A percentile compares a stretch with the other conserved stretches of the same genome.
Evolutionary conservation across 2,797 vertebrate species (phyloP).

Genomic region (Falco columbarius): DNA sequence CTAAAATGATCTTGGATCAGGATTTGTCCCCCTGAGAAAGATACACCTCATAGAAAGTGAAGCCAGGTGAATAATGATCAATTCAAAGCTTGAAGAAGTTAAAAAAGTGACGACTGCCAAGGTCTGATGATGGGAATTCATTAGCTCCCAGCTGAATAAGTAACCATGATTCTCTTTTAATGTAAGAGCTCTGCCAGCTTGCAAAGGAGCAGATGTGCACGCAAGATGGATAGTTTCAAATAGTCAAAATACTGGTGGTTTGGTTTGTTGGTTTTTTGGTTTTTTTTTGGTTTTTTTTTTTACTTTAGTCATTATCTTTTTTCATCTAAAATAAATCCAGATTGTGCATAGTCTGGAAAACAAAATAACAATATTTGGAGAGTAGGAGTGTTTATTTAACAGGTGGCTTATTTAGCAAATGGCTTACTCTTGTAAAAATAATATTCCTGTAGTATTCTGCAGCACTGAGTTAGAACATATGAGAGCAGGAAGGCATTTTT

Average conservation of each 20-base stretch:
- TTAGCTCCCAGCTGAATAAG: conserved; percentile 17
- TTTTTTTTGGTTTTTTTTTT: background rate
- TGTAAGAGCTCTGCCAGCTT: background rate
- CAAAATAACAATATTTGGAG: conserved; percentile 57
- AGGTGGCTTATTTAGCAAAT: conserved; percentile 59
- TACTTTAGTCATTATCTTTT: conserved; percentile 27
- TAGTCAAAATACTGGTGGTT: conserved; percentile 30
- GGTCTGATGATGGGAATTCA: conserved; percentile 12
- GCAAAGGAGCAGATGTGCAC: conserved; percentile 57
- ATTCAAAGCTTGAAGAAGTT: background rate
- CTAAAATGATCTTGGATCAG: fast-evolving
- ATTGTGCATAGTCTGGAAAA: conserved; percentile 53
- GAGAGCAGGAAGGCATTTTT: background rate
- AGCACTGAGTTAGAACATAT: background rate
- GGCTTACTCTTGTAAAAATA: background rate
- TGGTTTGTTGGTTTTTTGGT: background rate
- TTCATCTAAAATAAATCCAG: conserved; percentile 62
- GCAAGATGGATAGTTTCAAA: conserved; percentile 49
- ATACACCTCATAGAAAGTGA: background rate
- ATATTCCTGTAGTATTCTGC: background rate
- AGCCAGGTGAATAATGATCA: background rate
- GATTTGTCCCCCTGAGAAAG: background rate
- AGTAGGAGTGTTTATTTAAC: conserved; percentile 52
- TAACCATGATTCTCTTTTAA: background rate
- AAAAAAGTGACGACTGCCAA: background rate